These are phyloP conservation scores for Stenoptilia bipunctidactyla DNA, from an alignment of 2,888 invertebrate genomes.

Conservation along the genomic window DNA sequence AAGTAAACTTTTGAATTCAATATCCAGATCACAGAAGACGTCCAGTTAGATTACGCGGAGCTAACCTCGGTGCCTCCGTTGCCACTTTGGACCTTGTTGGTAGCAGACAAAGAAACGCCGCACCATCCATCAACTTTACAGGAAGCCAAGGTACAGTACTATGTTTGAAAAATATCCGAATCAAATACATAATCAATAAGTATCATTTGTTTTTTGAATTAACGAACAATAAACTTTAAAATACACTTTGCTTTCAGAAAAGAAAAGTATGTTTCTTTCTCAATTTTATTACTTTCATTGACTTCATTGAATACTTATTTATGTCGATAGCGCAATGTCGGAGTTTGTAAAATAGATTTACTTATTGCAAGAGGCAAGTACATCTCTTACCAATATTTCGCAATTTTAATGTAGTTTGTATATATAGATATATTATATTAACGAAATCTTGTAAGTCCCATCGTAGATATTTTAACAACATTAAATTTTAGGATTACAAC, in stretches of 20 bases:
- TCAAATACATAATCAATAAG: too few species aligned
- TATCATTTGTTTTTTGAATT: too few species aligned
- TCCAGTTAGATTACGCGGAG: slow-evolving; percentile 93
- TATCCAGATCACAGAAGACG: slow-evolving; percentile 87
- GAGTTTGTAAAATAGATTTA: neutral
- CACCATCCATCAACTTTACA: slow-evolving; percentile 67
- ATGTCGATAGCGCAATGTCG: too few species aligned
- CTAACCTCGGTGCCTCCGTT: slow-evolving; percentile 98
- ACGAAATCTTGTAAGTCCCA: too few species aligned
- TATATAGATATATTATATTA: too few species aligned
- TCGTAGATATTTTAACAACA: neutral
- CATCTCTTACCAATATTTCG: too few species aligned
- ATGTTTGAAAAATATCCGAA: too few species aligned
- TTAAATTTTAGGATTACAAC: slow-evolving; percentile 80
- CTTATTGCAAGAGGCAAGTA: neutral
- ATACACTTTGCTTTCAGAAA: neutral
- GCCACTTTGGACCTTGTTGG: slow-evolving; percentile 95
- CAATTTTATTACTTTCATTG: slow-evolving; percentile 5
- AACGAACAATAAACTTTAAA: too few species aligned
- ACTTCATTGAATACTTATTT: too few species aligned
- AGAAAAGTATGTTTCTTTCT: slow-evolving; percentile 6
- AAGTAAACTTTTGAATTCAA: too few species aligned
- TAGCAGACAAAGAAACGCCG: slow-evolving; percentile 91
- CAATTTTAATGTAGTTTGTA: too few species aligned
- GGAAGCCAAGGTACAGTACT: slow-evolving; percentile 52